Evolutionary conservation across 2,888 invertebrate genomes (phyloP), one percentile per base, ranked within the genome.

Genomic region (Cordylochernes scorpioides): DNA sequence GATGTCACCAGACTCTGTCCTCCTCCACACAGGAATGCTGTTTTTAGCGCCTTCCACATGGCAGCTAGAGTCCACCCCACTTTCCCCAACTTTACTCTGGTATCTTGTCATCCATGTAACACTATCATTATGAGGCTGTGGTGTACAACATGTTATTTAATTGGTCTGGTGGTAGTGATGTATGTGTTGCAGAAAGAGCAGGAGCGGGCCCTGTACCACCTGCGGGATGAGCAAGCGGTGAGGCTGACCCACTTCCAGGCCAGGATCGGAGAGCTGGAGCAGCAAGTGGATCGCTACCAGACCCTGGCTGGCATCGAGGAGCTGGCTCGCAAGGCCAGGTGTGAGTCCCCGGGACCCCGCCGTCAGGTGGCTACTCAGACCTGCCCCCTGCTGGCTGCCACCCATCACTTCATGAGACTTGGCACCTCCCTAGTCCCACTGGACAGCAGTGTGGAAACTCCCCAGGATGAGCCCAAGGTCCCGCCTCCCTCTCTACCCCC

Each of bases 251-350:
- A 56, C 29, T 50, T 54, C 25, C 49, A 51, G 9, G 50, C 52
- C 18, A 51, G 49, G 32, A 50, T 61, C 3, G 42, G 43, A 21
- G 50, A 53, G 15, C 47, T 62, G 26, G 54, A 60, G 44, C 45
- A 48, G 30, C 62, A 65, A 48, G 52, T 63, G n/a, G 64, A 64
- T 36, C 61, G 61, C 43, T 61, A 60, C 44, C 59, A 59, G 45
- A 62, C 63, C 2, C 46, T 65, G 22, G 59, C 60, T 7, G 61
- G 63, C 33, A 64, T 66, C 31, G 53, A 59, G 47, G 49, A 57
- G 28, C 49, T 64, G 24, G 61, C 63, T 4, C 56, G 57, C 28
- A 59, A 58, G 33, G 58, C 62, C 5, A 52, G 58, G 17, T 53
- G 56, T 32, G 62, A 63, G 45, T 34, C 37, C 8, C 34, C 37